phyloP scores from a whole-genome alignment of 2,113 vertebrate species.

The Petromus typicus region DNA sequence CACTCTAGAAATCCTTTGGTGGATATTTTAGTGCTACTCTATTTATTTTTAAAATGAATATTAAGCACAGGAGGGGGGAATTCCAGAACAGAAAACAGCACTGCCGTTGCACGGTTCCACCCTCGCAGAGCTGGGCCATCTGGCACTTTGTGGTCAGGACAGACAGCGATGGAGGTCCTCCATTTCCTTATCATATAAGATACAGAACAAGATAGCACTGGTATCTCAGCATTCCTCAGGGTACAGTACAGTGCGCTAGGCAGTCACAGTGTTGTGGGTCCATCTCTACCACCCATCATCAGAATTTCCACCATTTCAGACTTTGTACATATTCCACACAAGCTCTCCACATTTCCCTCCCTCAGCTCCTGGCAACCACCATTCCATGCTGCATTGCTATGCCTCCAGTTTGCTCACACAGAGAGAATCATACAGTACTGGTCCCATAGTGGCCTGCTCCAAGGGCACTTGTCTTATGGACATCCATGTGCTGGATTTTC shows the following conservation, averaged over 20 bases:
- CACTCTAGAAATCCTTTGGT: not conserved
- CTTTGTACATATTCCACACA: not conserved
- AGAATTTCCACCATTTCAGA: not conserved
- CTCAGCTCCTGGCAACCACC: not conserved
- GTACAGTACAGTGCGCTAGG: not conserved
- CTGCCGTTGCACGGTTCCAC: constrained; percentile 85
- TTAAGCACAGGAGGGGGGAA: constrained; percentile 83
- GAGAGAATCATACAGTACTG: not conserved
- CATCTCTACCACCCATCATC: not conserved
- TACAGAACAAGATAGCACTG: not conserved
- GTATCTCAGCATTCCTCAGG: not conserved
- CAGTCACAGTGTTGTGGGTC: not conserved
- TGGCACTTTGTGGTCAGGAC: too few species aligned
- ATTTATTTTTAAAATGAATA: constrained; percentile 55
- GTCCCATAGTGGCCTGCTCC: not conserved
- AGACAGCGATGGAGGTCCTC: constrained; percentile 58
- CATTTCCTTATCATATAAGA: not conserved
- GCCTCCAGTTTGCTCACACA: not conserved
- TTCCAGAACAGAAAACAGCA: constrained; percentile 81
- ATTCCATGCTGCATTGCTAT: not conserved
- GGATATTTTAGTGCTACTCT: not conserved
- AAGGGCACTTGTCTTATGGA: not conserved
- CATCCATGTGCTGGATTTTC: not conserved
- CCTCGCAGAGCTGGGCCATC: constrained; percentile 81
- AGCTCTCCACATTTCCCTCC: not conserved